phyloP scores from a whole-genome alignment of 1,140 invertebrate species.

The Ridgeia piscesae region DNA sequence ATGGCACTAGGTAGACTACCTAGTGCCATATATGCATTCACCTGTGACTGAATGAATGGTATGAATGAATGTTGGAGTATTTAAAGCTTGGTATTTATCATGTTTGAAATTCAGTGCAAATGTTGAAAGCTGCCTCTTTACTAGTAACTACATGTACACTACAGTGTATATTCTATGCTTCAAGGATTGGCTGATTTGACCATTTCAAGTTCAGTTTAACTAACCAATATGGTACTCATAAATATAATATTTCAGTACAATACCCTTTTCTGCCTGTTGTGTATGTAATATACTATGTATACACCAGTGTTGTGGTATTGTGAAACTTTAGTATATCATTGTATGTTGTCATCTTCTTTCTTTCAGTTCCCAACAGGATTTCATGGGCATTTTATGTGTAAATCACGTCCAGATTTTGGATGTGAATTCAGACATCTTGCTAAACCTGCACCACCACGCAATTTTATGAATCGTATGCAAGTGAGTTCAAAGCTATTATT shows the following conservation, averaged over 20 bases:
- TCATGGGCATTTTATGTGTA: slow-evolving; percentile 53
- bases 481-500: neutral
- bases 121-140: too few relatives aligned
- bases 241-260: neutral
- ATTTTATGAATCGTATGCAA: slow-evolving; percentile 35
- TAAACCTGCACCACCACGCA: slow-evolving; percentile 49
- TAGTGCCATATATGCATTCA: too few relatives aligned
- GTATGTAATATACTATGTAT: neutral
- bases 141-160: too few relatives aligned
- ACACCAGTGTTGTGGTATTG: neutral
- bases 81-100: too few relatives aligned
- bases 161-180: too few relatives aligned
- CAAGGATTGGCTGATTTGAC: neutral
- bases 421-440: slow-evolving; percentile 53
- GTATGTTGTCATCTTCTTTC: neutral
- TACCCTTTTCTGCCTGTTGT: neutral
- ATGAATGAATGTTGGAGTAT: too few relatives aligned
- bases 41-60: too few relatives aligned
- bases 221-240: neutral
- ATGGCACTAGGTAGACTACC: too few relatives aligned
- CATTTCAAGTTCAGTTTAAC: neutral
- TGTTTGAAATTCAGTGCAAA: too few relatives aligned
- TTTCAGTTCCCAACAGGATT: slow-evolving; percentile 38
- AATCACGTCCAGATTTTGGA: slow-evolving; percentile 49
- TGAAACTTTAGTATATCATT: neutral